A percentile compares a stretch with the other conserved stretches of the same genome.
Evolutionary conservation across 2,113 vertebrate genomes (phyloP).

Genomic region (Trematocara variabile): DNA sequence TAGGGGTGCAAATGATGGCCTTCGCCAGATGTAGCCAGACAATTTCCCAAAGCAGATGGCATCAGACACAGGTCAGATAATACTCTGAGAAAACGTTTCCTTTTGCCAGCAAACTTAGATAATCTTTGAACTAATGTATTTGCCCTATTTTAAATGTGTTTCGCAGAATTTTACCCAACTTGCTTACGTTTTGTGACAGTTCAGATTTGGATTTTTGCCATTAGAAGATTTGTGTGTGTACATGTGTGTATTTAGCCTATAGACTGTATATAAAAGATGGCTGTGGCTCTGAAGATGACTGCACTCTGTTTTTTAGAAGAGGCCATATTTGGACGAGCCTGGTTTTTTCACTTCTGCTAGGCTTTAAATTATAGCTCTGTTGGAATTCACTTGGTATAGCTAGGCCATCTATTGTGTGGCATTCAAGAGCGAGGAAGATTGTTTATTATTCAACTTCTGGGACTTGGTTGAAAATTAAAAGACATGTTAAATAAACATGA

Average conservation of each 20-base stretch:
- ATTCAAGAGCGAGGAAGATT: background rate
- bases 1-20: constrained; percentile 31
- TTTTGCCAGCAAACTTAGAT: background rate
- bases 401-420: background rate
- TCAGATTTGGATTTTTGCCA: background rate
- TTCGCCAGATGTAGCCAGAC: constrained; percentile 19
- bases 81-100: background rate
- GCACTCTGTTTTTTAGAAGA: background rate
- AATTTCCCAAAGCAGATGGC: constrained; percentile 28
- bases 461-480: background rate
- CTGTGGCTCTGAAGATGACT: background rate
- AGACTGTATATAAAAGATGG: background rate
- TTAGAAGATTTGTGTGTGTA: background rate
- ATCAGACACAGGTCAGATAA: constrained; percentile 26
- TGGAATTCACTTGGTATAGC: background rate
- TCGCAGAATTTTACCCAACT: background rate
- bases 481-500: background rate
- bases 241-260: background rate
- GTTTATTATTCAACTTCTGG: background rate
- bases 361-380: background rate
- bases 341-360: background rate
- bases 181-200: background rate
- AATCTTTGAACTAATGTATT: background rate
- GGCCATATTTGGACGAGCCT: background rate
- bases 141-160: background rate